Evolutionary conservation across 1,140 invertebrate species (phyloP), one percentile per base, ranked within the genome.

Genomic region (Leptestheria dahalacensis): DNA sequence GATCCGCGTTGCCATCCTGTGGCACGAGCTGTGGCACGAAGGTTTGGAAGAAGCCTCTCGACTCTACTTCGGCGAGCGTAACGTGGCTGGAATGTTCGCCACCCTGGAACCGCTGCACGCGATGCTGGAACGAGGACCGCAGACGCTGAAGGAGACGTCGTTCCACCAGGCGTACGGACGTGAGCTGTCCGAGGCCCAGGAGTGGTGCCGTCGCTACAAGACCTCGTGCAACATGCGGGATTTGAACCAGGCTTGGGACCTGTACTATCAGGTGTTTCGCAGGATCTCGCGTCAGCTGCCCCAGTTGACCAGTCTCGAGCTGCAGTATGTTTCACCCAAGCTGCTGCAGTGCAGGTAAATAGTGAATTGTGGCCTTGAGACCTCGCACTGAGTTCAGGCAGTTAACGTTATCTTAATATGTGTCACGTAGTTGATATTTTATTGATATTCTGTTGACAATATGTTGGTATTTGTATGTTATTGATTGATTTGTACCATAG

Each of bases 1-100:
- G 23, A 99, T 99, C 54, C 77, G 96, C 58, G 94, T 99, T 0
- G 95, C 96, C 4, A 99, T 99, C 61, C 73, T 99, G 1, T 99
- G 97, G 96, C 96, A 99, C 71, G 97, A 99, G 71, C 82, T 96
- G 63, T 99, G 96, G 96, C 91, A 98, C 70, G 95, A 98, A 72
- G 94, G 92, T 0, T 71, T 99, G 9, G 97, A 99, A 71, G 96
- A 99, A 75, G 95, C 97, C 0, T 97, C 91, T 12, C 74, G 89
- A 61, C 77, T 97, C 3, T 99, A 97, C 69, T 99, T 99, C 71
- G 94, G 92, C 0, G 95, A 98, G 70, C 78, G 84, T 53, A 93
- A 97, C 68, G 82, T 95, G 0, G 84, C 87, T 57, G 93, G 89
- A 12, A 99, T 99, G 96, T 88, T 99, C 67, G 84, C 88, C 57